phyloP scores from a whole-genome alignment of 1,140 invertebrate species.

The Drosophila ambigua region DNA sequence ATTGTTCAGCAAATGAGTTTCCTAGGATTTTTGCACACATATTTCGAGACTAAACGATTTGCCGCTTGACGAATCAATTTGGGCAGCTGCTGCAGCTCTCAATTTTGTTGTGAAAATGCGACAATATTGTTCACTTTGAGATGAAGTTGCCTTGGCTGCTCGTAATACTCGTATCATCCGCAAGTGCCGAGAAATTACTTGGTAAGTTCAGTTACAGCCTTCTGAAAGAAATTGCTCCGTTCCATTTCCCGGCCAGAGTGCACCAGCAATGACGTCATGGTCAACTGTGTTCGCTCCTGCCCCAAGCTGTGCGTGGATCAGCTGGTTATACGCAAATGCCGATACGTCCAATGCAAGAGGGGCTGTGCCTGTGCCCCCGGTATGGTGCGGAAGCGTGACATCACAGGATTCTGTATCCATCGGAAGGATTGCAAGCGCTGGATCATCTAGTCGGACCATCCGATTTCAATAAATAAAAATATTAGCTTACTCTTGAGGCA shows the following conservation, averaged over 20 bases:
- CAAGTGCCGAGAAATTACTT: too few relatives aligned
- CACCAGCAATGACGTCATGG: slow-evolving; percentile 18
- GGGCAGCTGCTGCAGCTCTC: background rate
- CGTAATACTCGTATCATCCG: too few relatives aligned
- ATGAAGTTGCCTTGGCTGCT: too few relatives aligned
- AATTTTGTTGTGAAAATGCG: too few relatives aligned
- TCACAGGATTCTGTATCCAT: slow-evolving; percentile 31
- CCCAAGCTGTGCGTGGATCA: slow-evolving; percentile 21
- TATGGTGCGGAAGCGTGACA: slow-evolving; percentile 23
- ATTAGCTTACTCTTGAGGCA: background rate
- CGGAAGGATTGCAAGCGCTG: slow-evolving; percentile 24
- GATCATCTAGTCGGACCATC: slow-evolving; percentile 12
- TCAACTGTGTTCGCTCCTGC: slow-evolving; percentile 40
- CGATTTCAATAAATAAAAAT: background rate
- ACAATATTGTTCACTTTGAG: too few relatives aligned
- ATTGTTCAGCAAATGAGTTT: background rate
- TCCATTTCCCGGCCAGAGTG: slow-evolving; percentile 11
- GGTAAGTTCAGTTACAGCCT: slow-evolving; percentile 6
- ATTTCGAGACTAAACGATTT: background rate
- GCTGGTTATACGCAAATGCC: slow-evolving; percentile 12
- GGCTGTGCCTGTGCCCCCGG: slow-evolving; percentile 42
- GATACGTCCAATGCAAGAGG: background rate
- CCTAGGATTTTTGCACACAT: too few relatives aligned
- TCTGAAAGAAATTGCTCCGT: background rate
- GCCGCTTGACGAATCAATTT: background rate